These are phyloP conservation scores for Protonemura montana DNA, from an alignment of 2,888 invertebrate species.

Conservation along the genomic window DNA sequence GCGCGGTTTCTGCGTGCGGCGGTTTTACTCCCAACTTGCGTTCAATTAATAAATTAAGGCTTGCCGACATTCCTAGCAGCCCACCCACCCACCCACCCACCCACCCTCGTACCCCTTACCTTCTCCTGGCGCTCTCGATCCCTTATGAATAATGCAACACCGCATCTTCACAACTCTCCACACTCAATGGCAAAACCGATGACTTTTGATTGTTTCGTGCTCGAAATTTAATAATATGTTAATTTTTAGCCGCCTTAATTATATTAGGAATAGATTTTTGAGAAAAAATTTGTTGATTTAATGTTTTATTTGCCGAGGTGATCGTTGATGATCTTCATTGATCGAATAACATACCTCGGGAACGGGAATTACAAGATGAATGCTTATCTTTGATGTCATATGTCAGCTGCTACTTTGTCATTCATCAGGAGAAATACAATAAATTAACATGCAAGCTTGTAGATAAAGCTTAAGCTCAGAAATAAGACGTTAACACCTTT, in stretches of 20 bases:
- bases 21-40: conserved; percentile 45
- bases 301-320: neutral
- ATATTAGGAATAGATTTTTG: neutral
- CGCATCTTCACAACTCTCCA: conserved; percentile 37
- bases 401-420: too few species aligned
- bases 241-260: neutral
- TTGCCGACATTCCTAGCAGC: conserved; percentile 46
- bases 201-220: conserved; percentile 27
- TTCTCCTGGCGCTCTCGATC: neutral
- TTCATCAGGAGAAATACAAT: too few species aligned
- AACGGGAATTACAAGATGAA: too few species aligned
- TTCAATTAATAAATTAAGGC: conserved; percentile 49
- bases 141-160: conserved; percentile 37
- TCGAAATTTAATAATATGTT: neutral
- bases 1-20: conserved; percentile 36
- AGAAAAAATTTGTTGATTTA: neutral
- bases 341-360: too few species aligned
- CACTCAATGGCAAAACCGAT: conserved; percentile 43
- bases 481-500: neutral
- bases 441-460: too few species aligned
- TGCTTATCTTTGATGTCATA: too few species aligned
- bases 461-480: too few species aligned
- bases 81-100: neutral
- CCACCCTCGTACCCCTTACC: conserved; percentile 1
- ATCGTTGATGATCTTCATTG: neutral